Percentiles rank a stretch among this genome's conserved stretches.
phyloP scores from a whole-genome alignment of 1,140 invertebrate genomes.

The Zaprionus davidi region DNA sequence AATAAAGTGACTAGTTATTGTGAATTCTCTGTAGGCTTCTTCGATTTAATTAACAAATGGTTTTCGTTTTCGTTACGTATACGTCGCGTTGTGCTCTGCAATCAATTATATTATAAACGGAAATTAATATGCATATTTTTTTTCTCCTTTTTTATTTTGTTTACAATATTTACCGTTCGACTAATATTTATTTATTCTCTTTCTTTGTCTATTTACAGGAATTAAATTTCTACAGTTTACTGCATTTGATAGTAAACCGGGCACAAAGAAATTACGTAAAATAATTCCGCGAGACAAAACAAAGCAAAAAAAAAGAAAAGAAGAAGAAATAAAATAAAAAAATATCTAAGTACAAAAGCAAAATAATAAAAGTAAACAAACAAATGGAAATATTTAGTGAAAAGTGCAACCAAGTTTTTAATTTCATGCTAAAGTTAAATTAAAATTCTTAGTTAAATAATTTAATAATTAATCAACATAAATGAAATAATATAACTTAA shows the following conservation, averaged over 20 bases:
- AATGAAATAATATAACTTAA: conserved; percentile 19
- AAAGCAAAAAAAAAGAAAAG: conserved; percentile 26
- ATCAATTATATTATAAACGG: conserved; percentile 40
- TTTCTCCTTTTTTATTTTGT: background rate
- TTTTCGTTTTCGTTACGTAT: conserved; percentile 40
- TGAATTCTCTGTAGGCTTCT: background rate
- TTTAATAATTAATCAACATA: conserved; percentile 20
- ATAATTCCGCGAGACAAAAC: conserved; percentile 61
- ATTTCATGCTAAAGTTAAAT: conserved; percentile 54
- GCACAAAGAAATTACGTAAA: conserved; percentile 55
- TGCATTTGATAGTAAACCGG: conserved; percentile 71
- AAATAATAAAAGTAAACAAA: conserved; percentile 15
- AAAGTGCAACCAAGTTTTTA: conserved; percentile 54
- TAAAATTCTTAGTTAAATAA: conserved; percentile 68
- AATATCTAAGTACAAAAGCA: conserved; percentile 18
- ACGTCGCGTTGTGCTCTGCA: conserved; percentile 36
- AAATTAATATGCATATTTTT: background rate
- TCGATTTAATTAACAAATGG: conserved; percentile 15
- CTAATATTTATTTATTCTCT: conserved; percentile 39
- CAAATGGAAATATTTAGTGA: conserved; percentile 45
- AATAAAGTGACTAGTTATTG: background rate
- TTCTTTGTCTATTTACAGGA: conserved; percentile 56
- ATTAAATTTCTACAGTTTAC: conserved; percentile 77
- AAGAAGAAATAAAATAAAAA: background rate
- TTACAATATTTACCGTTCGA: background rate